A percentile compares a stretch with the other conserved stretches of the same genome.
Evolutionary conservation across 1,140 invertebrate species (phyloP).

Genomic region (Euwallacea fornicatus): DNA sequence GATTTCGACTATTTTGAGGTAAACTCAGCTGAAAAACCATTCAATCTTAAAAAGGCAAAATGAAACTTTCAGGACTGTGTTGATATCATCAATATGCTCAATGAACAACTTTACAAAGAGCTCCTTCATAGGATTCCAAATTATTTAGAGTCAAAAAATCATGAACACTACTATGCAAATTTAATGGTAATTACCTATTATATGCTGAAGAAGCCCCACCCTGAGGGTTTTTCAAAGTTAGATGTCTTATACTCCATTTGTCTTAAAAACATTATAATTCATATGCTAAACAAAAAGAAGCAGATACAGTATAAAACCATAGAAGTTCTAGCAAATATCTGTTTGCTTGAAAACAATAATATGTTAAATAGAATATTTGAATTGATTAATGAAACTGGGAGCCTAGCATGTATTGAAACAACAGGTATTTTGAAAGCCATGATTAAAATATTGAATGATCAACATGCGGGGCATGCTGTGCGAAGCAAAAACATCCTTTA

Average conservation of each 20-base stretch:
- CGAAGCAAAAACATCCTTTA: slow-evolving; percentile 35
- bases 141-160: slow-evolving; percentile 35
- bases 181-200: slow-evolving; percentile 32
- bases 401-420: slow-evolving; percentile 23
- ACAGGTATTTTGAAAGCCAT: slow-evolving; percentile 25
- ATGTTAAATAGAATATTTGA: slow-evolving; percentile 33
- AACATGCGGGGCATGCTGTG: slow-evolving; percentile 20
- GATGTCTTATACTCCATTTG: slow-evolving; percentile 30
- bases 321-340: slow-evolving; percentile 34
- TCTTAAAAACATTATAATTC: slow-evolving; percentile 29
- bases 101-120: slow-evolving; percentile 34
- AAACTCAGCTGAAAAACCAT: not conserved
- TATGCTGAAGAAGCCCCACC: slow-evolving; percentile 27
- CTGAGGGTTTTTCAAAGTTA: slow-evolving; percentile 23
- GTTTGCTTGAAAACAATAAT: slow-evolving; percentile 23
- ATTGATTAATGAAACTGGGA: slow-evolving; percentile 27
- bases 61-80: slow-evolving; percentile 34
- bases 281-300: slow-evolving; percentile 32
- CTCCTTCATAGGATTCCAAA: slow-evolving; percentile 27
- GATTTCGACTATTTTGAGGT: slow-evolving; percentile 34
- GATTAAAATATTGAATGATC: slow-evolving; percentile 19
- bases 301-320: slow-evolving; percentile 30
- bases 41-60: not conserved
- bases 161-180: slow-evolving; percentile 32
- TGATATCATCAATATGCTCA: slow-evolving; percentile 35